Evolutionary conservation across 2,888 invertebrate species (phyloP).

Genomic region (Graphium colonna): DNA sequence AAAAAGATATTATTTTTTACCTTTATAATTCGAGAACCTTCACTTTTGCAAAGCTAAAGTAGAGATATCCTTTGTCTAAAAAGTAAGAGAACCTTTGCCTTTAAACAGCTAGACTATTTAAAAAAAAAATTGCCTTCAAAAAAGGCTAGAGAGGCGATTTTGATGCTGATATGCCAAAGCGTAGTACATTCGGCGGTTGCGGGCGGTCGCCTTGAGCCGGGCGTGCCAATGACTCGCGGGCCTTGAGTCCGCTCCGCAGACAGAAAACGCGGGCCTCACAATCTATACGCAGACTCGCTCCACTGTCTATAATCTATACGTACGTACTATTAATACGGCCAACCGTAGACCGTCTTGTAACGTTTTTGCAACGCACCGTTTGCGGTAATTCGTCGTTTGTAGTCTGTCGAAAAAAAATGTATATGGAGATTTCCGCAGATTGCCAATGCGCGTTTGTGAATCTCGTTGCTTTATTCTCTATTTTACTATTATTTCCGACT

Average conservation of each 20-base stretch:
- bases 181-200: constrained; percentile 41
- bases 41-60: too few relatives aligned
- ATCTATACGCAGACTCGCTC: constrained; percentile 42
- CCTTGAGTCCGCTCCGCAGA: constrained; percentile 58
- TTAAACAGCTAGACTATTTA: too few relatives aligned
- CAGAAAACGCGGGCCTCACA: constrained; percentile 42
- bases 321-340: constrained; percentile 29
- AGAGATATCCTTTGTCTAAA: too few relatives aligned
- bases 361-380: constrained; percentile 16
- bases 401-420: constrained; percentile 7
- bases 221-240: constrained; percentile 66
- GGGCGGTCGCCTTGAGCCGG: constrained; percentile 36
- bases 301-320: constrained; percentile 26
- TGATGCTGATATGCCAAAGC: too few relatives aligned
- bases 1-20: too few relatives aligned
- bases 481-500: too few relatives aligned
- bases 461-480: too few relatives aligned
- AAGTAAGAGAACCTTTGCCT: too few relatives aligned
- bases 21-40: too few relatives aligned
- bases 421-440: constrained; percentile 5
- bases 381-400: constrained; percentile 19
- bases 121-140: too few relatives aligned
- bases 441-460: background rate
- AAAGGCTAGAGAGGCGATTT: too few relatives aligned
- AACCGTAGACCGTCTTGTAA: constrained; percentile 20